Evolutionary conservation across 2,888 invertebrate species (phyloP).

Genomic region (Cylloceria caligata): DNA sequence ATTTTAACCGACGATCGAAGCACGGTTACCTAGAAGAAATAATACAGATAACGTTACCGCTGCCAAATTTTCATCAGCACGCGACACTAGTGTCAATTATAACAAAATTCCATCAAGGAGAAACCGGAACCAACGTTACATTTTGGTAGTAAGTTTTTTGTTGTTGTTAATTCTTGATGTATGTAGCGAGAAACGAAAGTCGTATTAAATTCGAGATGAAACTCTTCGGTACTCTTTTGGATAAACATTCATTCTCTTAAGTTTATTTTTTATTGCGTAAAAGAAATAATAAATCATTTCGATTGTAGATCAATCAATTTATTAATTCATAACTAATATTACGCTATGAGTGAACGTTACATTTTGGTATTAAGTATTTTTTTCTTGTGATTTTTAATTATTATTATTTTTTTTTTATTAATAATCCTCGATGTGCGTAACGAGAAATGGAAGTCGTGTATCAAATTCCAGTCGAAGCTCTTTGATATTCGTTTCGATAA

Average conservation of each 20-base stretch:
- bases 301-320: slow-evolving; percentile 67
- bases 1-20: background rate
- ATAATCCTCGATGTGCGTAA: slow-evolving; percentile 58
- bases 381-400: too few relatives aligned
- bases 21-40: background rate
- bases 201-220: slow-evolving; percentile 53
- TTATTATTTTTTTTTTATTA: slow-evolving; percentile 20
- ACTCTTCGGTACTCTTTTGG: slow-evolving; percentile 38
- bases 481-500: slow-evolving; percentile 34
- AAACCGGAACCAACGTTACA: too few relatives aligned
- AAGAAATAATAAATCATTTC: background rate
- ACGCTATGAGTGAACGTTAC: slow-evolving; percentile 66
- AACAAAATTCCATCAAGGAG: background rate
- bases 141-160: slow-evolving; percentile 62
- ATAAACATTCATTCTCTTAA: too few relatives aligned
- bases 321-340: slow-evolving; percentile 67
- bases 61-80: background rate
- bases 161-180: slow-evolving; percentile 55
- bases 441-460: slow-evolving; percentile 52
- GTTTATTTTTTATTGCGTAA: background rate
- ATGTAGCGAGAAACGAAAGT: slow-evolving; percentile 53
- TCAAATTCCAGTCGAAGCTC: slow-evolving; percentile 50
- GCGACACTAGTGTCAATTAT: background rate
- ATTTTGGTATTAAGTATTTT: slow-evolving; percentile 63
- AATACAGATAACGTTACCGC: background rate